A percentile compares a stretch with the other conserved stretches of the same genome.
phyloP scores from a whole-genome alignment of 2,888 invertebrate species.

The Coenonympha arcania region DNA sequence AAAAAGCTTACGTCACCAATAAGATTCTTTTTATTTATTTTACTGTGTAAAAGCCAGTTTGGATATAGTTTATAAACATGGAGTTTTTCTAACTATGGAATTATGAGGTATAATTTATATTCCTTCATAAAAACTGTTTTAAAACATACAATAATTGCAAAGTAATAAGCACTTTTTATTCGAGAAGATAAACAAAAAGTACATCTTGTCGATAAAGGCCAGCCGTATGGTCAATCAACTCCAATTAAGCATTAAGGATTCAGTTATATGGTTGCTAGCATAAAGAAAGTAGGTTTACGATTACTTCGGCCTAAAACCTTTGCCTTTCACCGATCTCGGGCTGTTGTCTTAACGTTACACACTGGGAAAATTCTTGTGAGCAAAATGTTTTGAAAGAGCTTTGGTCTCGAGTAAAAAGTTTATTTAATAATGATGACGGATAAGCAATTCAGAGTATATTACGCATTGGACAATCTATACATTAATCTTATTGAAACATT shows the following conservation, averaged over 20 bases:
- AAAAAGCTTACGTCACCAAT: constrained; percentile 1
- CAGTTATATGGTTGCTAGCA: constrained; percentile 23
- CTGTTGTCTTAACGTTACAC: neutral
- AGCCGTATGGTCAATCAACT: constrained; percentile 17
- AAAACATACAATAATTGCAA: neutral
- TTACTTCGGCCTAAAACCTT: constrained; percentile 24
- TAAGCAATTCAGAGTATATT: too few relatives aligned
- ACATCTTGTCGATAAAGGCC: constrained; percentile 1
- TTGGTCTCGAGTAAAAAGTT: too few relatives aligned
- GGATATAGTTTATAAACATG: neutral
- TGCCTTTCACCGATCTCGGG: constrained; percentile 23
- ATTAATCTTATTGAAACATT: too few relatives aligned
- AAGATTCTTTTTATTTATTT: neutral
- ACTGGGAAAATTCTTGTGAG: neutral
- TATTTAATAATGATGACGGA: too few relatives aligned
- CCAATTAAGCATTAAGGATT: constrained; percentile 23
- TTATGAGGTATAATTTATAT: too few relatives aligned
- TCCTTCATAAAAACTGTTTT: too few relatives aligned
- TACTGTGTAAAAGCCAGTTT: neutral
- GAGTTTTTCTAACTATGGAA: too few relatives aligned
- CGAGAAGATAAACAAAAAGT: constrained; percentile 13
- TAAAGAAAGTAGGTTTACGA: constrained; percentile 28
- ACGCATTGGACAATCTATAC: too few relatives aligned
- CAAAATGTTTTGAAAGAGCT: too few relatives aligned
- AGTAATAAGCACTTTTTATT: neutral